These are phyloP conservation scores for Pyxicephalus adspersus DNA, from an alignment of 2,113 vertebrate species.

Conservation along the genomic window DNA sequence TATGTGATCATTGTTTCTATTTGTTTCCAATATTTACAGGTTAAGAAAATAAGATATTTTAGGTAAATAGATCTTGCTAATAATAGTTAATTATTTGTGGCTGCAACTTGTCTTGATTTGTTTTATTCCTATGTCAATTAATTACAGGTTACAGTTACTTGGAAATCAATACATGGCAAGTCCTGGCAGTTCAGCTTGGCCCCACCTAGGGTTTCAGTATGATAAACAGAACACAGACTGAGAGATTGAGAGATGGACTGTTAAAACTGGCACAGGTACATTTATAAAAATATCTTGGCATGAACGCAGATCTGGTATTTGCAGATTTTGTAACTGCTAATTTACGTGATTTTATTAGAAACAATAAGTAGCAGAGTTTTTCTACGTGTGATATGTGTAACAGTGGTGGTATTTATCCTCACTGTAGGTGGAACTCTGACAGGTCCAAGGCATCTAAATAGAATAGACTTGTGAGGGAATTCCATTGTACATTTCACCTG, in stretches of 20 bases:
- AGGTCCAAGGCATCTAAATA: too few relatives aligned
- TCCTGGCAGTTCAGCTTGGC: slow-evolving; percentile 59
- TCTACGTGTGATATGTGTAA: too few relatives aligned
- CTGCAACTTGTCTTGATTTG: slow-evolving; percentile 59
- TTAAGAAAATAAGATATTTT: slow-evolving; percentile 51
- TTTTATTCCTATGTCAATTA: slow-evolving; percentile 61
- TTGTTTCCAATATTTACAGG: slow-evolving; percentile 28
- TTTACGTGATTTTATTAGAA: neutral
- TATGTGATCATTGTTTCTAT: slow-evolving; percentile 17
- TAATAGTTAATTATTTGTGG: slow-evolving; percentile 57
- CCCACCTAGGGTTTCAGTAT: slow-evolving; percentile 61
- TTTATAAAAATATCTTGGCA: slow-evolving; percentile 11
- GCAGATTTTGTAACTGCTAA: neutral
- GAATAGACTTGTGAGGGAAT: too few relatives aligned
- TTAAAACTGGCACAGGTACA: neutral
- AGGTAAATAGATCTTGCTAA: slow-evolving; percentile 56
- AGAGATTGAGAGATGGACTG: slow-evolving; percentile 47
- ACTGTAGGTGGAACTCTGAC: too few relatives aligned
- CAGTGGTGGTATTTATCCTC: too few relatives aligned
- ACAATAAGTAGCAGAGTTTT: too few relatives aligned
- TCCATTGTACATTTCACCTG: too few relatives aligned
- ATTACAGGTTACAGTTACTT: slow-evolving; percentile 65
- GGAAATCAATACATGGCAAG: slow-evolving; percentile 61
- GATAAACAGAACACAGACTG: slow-evolving; percentile 53
- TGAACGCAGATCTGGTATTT: neutral